Percentiles rank a stretch among this genome's conserved stretches.
phyloP scores from a whole-genome alignment of 2,113 vertebrate species.

The Sorex araneus region DNA sequence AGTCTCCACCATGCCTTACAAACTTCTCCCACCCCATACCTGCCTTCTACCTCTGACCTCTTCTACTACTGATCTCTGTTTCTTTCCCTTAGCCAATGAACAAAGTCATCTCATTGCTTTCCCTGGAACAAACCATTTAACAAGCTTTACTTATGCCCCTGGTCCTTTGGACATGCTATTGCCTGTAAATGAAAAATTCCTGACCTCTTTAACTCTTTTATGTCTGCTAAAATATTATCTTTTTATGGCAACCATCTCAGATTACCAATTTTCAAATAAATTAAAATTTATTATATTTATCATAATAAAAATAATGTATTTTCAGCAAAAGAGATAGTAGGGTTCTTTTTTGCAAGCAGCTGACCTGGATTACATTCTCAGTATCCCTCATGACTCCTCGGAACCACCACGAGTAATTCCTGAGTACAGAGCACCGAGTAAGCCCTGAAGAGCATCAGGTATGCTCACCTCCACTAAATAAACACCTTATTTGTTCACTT shows the following conservation, averaged over 20 bases:
- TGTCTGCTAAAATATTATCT: background rate
- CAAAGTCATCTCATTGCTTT: background rate
- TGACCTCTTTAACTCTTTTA: background rate
- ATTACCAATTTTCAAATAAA: background rate
- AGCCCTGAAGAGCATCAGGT: background rate
- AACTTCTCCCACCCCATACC: background rate
- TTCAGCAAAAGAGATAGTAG: too few relatives aligned
- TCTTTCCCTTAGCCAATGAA: background rate
- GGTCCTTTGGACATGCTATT: background rate
- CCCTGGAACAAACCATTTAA: background rate
- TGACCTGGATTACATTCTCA: background rate
- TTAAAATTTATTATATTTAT: too few relatives aligned
- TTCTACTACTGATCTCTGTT: background rate
- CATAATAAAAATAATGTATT: background rate
- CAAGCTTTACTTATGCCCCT: background rate
- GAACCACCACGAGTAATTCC: too few relatives aligned
- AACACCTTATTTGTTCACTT: slow-evolving; percentile 9
- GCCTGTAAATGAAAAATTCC: background rate
- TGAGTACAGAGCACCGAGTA: too few relatives aligned
- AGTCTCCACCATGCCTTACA: background rate
- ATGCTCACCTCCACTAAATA: background rate
- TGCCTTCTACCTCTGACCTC: background rate
- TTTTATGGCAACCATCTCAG: background rate
- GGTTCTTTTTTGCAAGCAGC: too few relatives aligned
- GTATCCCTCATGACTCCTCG: background rate